Conservation (phyloP, 2,888 invertebrate genomes). For the Halictus quadricinctus region DNA sequence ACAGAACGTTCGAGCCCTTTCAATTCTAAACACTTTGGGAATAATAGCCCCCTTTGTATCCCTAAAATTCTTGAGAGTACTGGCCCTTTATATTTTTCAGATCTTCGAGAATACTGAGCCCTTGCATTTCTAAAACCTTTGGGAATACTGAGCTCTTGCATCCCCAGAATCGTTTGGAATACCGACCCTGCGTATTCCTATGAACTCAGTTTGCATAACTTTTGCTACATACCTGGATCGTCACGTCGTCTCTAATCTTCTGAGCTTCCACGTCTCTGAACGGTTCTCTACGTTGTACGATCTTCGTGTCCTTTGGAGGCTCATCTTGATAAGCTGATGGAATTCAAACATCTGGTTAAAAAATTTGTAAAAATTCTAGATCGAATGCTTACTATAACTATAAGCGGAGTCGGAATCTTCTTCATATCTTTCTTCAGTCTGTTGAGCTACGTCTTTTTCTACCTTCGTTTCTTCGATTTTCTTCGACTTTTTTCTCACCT, state of each 20-base stretch:
- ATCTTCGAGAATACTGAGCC: too few species aligned
- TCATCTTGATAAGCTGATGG: conserved; percentile 77
- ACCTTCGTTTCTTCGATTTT: not conserved
- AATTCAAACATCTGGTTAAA: not conserved
- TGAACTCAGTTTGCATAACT: too few species aligned
- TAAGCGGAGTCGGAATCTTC: conserved; percentile 65
- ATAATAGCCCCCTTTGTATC: too few species aligned
- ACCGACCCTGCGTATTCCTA: too few species aligned
- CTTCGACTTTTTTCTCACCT: not conserved
- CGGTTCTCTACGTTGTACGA: conserved; percentile 47
- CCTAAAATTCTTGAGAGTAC: too few species aligned
- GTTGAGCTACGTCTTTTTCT: conserved; percentile 28
- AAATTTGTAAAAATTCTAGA: not conserved
- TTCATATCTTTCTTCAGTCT: conserved; percentile 40
- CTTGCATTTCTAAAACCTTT: too few species aligned
- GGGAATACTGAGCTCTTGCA: too few species aligned
- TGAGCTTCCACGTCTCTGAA: conserved; percentile 78
- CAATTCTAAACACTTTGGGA: not conserved
- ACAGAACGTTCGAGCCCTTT: not conserved
- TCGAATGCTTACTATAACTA: conserved; percentile 67
- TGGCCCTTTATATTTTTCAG: too few species aligned
- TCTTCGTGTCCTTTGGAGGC: conserved; percentile 53
- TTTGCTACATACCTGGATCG: conserved; percentile 73
- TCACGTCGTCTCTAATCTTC: conserved; percentile 76
- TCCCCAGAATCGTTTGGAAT: too few species aligned